These are phyloP conservation scores for Scaptomyza graminum DNA, from an alignment of 1,140 invertebrate genomes.

Conservation along the genomic window DNA sequence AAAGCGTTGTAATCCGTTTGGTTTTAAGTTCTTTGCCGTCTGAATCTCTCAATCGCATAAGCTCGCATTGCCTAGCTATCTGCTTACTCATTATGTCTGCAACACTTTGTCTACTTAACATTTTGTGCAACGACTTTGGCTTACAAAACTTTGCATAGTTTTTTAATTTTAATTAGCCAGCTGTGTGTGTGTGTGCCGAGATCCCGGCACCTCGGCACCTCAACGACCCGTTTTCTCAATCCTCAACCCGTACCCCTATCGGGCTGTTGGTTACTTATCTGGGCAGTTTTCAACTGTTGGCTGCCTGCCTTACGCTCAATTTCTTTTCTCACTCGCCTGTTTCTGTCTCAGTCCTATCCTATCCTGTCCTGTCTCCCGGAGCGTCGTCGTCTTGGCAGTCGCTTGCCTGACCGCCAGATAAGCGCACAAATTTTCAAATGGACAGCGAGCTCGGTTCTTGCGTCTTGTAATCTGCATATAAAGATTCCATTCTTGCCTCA, in stretches of 20 bases:
- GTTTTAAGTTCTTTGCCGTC: neutral
- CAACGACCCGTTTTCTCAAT: neutral
- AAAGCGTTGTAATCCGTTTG: slow-evolving; percentile 13
- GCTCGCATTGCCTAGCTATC: slow-evolving; percentile 21
- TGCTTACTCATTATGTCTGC: slow-evolving; percentile 64
- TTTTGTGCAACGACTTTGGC: slow-evolving; percentile 48
- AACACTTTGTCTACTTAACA: slow-evolving; percentile 54
- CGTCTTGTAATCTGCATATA: slow-evolving; percentile 74
- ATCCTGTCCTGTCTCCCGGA: slow-evolving; percentile 39
- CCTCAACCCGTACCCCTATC: neutral
- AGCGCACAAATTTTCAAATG: slow-evolving; percentile 80
- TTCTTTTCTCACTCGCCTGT: slow-evolving; percentile 45
- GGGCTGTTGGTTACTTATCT: slow-evolving; percentile 31
- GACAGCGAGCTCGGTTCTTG: slow-evolving; percentile 50
- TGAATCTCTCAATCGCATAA: slow-evolving; percentile 20
- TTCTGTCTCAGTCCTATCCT: slow-evolving; percentile 10
- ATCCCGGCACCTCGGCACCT: neutral
- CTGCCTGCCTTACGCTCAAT: slow-evolving; percentile 80
- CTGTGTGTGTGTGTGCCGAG: slow-evolving; percentile 50
- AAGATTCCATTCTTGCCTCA: slow-evolving; percentile 57
- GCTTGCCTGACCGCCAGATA: slow-evolving; percentile 67
- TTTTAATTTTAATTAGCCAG: slow-evolving; percentile 78
- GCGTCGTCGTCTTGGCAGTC: slow-evolving; percentile 59
- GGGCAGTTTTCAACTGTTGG: slow-evolving; percentile 42
- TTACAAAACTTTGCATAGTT: slow-evolving; percentile 64